These are phyloP conservation scores for Parus major DNA, from an alignment of 2,113 vertebrate species.

Conservation along the genomic window DNA sequence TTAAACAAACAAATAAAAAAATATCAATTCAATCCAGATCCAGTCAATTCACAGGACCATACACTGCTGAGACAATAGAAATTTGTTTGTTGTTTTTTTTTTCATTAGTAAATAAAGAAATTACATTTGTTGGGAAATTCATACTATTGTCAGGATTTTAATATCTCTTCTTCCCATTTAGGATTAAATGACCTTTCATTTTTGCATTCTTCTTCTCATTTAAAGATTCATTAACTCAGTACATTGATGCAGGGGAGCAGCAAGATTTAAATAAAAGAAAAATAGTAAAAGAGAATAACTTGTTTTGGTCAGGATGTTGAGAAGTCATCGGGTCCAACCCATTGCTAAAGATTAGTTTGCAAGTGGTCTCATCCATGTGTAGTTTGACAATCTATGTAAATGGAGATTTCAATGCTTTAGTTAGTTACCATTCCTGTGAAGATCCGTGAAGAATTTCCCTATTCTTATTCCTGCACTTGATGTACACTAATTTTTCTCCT, in stretches of 20 bases:
- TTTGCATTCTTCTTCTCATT: background rate
- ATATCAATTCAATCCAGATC: background rate
- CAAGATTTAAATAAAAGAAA: background rate
- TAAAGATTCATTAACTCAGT: background rate
- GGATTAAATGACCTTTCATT: background rate
- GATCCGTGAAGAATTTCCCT: background rate
- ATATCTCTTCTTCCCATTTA: background rate
- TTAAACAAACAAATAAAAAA: background rate
- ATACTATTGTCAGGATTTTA: background rate
- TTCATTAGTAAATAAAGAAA: background rate
- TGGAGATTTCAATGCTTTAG: background rate
- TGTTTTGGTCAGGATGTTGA: background rate
- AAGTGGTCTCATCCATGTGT: background rate
- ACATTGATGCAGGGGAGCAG: background rate
- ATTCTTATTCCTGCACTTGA: background rate
- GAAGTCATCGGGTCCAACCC: background rate
- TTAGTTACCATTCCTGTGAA: background rate
- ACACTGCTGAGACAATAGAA: background rate
- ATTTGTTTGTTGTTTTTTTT: background rate
- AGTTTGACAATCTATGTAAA: background rate
- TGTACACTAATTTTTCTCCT: background rate
- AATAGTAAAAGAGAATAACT: accelerated
- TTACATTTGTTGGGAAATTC: background rate
- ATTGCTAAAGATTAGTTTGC: background rate
- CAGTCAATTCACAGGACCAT: background rate